phyloP scores from a whole-genome alignment of 2,797 vertebrate species.

The Eospalax fontanierii region DNA sequence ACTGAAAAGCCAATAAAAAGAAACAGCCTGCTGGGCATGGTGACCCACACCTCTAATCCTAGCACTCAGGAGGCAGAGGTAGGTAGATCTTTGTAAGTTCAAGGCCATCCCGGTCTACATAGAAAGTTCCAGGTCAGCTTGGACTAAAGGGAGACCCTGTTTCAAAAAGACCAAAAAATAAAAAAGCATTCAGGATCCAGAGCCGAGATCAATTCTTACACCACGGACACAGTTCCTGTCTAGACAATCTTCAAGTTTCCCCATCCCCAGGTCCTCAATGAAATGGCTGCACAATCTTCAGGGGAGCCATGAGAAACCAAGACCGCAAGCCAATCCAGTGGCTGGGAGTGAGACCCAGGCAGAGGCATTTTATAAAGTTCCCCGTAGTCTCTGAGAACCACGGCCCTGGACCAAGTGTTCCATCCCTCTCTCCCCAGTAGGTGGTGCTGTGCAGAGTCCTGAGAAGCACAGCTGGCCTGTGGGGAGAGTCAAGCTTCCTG shows the following conservation, averaged over 20 bases:
- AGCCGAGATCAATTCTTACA: no score
- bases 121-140: no score
- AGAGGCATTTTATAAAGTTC: background rate
- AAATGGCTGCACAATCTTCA: background rate
- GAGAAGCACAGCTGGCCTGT: background rate
- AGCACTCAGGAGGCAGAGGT: no score
- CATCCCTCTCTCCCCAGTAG: background rate
- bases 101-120: no score
- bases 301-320: background rate
- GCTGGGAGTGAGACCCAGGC: background rate
- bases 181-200: background rate
- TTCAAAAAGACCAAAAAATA: background rate
- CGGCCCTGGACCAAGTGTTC: rapidly evolving
- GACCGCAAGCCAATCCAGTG: background rate
- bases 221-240: no score
- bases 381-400: background rate
- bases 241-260: background rate
- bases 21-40: no score
- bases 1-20: background rate
- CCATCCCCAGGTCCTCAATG: background rate
- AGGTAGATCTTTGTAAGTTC: no score
- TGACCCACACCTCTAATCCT: no score
- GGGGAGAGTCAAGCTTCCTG: background rate
- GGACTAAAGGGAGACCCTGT: no score
- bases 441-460: background rate